phyloP scores from a whole-genome alignment of 2,888 invertebrate species.

The Acrocera orbiculus region DNA sequence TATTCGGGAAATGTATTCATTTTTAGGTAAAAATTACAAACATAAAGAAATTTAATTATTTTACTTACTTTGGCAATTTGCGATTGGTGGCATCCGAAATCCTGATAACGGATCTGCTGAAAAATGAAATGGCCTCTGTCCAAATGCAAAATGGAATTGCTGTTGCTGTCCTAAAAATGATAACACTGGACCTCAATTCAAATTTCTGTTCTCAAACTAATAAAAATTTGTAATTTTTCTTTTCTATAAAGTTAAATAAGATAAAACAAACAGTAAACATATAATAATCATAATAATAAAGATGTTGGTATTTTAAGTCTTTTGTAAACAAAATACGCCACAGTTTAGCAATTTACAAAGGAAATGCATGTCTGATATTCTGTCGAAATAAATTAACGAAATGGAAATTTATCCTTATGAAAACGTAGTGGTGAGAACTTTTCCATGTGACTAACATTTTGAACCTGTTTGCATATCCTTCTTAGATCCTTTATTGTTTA shows the following conservation, averaged over 20 bases:
- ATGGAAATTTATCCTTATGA: constrained; percentile 1
- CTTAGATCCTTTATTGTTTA: background rate
- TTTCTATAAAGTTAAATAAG: background rate
- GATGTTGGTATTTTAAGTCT: no score
- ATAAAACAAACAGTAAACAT: background rate
- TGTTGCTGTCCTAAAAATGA: constrained; percentile 90
- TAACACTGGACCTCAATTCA: constrained; percentile 50
- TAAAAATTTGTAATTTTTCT: background rate
- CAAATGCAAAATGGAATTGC: constrained; percentile 85
- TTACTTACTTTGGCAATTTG: constrained; percentile 78
- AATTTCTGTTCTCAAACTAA: constrained; percentile 27
- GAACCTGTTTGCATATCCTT: background rate
- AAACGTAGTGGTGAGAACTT: no score
- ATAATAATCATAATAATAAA: no score
- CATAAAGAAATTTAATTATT: background rate
- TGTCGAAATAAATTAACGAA: constrained; percentile 5
- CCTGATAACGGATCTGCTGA: constrained; percentile 74
- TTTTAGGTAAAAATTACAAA: no score
- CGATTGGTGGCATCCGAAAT: constrained; percentile 78
- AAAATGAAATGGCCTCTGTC: constrained; percentile 73
- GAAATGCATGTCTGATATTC: background rate
- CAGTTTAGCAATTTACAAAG: background rate
- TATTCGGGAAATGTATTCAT: no score
- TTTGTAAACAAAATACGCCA: no score
- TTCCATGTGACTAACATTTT: no score